phyloP scores from a whole-genome alignment of 2,113 vertebrate genomes.

The Chloropsis hardwickii region DNA sequence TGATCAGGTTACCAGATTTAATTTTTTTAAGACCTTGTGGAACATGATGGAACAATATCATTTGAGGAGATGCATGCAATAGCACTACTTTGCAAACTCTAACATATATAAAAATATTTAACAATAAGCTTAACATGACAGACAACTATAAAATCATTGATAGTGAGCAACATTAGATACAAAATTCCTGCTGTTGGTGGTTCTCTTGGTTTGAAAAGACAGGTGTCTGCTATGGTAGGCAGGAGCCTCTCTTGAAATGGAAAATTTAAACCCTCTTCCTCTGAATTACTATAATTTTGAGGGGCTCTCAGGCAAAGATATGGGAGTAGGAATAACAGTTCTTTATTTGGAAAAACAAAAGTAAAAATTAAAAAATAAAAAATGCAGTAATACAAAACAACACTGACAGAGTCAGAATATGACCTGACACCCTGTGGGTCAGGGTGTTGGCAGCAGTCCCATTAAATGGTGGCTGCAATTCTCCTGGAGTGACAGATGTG shows the following conservation, averaged over 20 bases:
- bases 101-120: background rate
- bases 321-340: background rate
- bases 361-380: background rate
- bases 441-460: too few relatives aligned
- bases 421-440: too few relatives aligned
- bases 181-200: background rate
- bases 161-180: background rate
- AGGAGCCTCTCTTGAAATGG: background rate
- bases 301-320: background rate
- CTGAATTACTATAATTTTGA: background rate
- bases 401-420: too few relatives aligned
- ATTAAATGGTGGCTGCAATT: background rate
- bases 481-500: background rate
- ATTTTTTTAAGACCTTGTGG: background rate
- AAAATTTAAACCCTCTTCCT: background rate
- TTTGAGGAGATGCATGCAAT: background rate
- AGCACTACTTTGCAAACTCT: background rate
- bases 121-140: background rate
- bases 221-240: background rate
- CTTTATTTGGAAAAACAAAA: background rate
- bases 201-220: background rate
- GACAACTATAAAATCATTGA: background rate
- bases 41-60: fast-evolving
- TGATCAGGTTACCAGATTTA: background rate
- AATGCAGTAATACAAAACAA: background rate